phyloP scores from a whole-genome alignment of 1,140 invertebrate species.

The Drosophila prosaltans region DNA sequence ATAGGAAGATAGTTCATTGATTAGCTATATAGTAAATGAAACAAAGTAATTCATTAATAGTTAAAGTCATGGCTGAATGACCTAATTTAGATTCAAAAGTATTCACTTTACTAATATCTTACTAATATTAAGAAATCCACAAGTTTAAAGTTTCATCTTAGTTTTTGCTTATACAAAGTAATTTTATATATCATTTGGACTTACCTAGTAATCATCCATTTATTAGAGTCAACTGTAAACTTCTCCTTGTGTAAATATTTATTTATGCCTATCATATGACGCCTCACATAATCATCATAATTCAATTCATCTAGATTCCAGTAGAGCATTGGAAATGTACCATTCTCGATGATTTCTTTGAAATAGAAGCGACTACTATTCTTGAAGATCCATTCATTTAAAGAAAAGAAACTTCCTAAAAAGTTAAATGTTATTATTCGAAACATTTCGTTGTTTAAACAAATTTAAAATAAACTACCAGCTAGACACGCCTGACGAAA shows the following conservation, averaged over 20 bases:
- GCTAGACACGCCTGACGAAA: conserved; percentile 90
- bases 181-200: not conserved
- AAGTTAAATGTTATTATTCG: not conserved
- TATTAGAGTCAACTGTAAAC: conserved; percentile 86
- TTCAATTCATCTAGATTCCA: conserved; percentile 84
- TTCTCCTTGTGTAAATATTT: conserved; percentile 90
- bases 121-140: too few relatives aligned
- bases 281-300: conserved; percentile 88
- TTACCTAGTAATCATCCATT: conserved; percentile 86
- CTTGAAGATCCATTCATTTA: conserved; percentile 93
- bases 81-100: too few relatives aligned
- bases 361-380: conserved; percentile 89
- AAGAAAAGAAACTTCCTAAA: conserved; percentile 92
- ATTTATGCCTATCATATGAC: conserved; percentile 91
- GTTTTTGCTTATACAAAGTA: too few relatives aligned
- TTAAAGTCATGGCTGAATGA: too few relatives aligned
- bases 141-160: too few relatives aligned
- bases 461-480: conserved; percentile 30
- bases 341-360: conserved; percentile 55
- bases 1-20: not conserved
- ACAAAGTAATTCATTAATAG: too few relatives aligned
- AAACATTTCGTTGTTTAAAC: too few relatives aligned
- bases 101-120: too few relatives aligned
- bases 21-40: not conserved
- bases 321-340: conserved; percentile 51